These are phyloP conservation scores for Temnopleurus reevesii DNA, from an alignment of 53 echinoderm and acorn worm species.

Conservation along the genomic window DNA sequence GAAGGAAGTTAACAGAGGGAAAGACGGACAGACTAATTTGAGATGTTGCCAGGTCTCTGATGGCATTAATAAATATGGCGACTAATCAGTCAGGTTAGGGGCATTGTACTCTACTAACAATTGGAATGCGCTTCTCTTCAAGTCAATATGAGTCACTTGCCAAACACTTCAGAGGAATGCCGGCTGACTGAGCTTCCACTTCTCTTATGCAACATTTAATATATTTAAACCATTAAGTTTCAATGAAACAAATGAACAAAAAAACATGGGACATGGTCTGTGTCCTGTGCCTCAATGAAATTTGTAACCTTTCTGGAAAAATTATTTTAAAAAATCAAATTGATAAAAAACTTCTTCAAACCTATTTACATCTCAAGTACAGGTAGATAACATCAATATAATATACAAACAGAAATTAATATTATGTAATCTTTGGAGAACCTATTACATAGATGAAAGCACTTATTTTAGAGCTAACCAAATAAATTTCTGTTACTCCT, in stretches of 20 bases:
- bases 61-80: conserved; percentile 49
- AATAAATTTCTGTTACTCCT: background rate
- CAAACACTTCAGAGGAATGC: conserved; percentile 11
- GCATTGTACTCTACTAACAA: conserved; percentile 53
- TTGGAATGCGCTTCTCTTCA: conserved; percentile 38
- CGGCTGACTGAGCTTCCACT: background rate
- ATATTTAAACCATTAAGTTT: too few species aligned
- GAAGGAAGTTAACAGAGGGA: background rate
- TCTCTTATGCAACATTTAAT: too few species aligned
- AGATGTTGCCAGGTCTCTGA: conserved; percentile 40
- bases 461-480: too few species aligned
- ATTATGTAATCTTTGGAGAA: too few species aligned
- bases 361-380: too few species aligned
- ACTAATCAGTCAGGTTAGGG: conserved; percentile 47
- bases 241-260: too few species aligned
- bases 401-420: too few species aligned
- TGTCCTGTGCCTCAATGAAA: background rate
- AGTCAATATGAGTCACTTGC: conserved; percentile 13
- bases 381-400: too few species aligned
- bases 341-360: background rate
- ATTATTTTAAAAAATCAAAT: background rate
- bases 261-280: background rate
- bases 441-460: too few species aligned
- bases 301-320: background rate
- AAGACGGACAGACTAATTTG: conserved; percentile 23